Conservation (phyloP, 2,113 vertebrate species). For the Murina feae region DNA sequence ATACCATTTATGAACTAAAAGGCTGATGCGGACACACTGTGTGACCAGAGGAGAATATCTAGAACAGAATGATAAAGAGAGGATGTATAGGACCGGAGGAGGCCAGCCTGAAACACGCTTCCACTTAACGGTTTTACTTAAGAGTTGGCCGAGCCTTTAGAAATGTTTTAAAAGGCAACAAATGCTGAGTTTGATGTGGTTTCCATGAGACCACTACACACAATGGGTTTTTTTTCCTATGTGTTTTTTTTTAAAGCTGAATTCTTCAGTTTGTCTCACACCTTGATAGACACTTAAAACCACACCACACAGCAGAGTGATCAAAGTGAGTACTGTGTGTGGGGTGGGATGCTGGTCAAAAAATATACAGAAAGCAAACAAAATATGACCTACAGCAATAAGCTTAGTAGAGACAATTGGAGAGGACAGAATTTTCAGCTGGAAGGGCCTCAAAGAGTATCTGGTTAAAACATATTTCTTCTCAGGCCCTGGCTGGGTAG, state of each 20-base stretch:
- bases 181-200: conserved; percentile 11
- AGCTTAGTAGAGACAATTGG: neutral
- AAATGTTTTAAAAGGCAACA: neutral
- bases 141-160: neutral
- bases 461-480: neutral
- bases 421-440: neutral
- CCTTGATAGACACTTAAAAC: conserved; percentile 6
- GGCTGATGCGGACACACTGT: neutral
- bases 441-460: neutral
- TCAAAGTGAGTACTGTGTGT: neutral
- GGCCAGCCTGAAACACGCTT: neutral
- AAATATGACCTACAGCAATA: neutral
- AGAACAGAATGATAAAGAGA: neutral
- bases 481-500: neutral
- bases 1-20: neutral
- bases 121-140: neutral
- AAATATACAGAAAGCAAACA: neutral
- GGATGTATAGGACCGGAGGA: neutral
- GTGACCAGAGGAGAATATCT: neutral
- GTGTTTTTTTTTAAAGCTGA: neutral
- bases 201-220: neutral
- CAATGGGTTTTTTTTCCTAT: too few species aligned
- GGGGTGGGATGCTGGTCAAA: neutral
- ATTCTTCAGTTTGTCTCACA: conserved; percentile 32
- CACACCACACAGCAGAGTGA: neutral